Evolutionary conservation across 2,797 vertebrate species (phyloP).

Genomic region (Lerista edwardsae): DNA sequence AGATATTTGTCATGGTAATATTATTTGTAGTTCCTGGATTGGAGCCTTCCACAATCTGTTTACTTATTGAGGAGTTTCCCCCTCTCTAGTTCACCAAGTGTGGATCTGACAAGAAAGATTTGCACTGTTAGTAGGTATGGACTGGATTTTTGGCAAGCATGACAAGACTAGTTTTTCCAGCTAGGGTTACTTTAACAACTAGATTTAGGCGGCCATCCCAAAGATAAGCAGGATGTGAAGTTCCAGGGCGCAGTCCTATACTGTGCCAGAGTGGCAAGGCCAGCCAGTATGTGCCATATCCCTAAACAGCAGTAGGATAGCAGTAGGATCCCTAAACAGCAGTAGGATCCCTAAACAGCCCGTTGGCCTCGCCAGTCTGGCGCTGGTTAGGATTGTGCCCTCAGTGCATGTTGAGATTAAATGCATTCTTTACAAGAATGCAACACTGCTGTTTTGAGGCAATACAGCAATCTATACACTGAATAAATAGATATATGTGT

Average conservation of each 20-base stretch:
- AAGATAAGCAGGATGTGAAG: background rate
- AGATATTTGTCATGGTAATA: constrained; percentile 63
- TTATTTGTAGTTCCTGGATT: constrained; percentile 47
- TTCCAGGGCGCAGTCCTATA: too few species aligned
- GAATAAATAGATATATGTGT: background rate
- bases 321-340: too few species aligned
- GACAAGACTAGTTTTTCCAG: background rate
- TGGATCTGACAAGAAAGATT: constrained; percentile 20
- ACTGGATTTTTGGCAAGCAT: background rate
- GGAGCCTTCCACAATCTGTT: constrained; percentile 40
- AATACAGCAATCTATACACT: background rate
- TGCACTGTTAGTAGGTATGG: background rate
- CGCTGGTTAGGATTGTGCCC: too few species aligned
- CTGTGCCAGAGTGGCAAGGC: too few species aligned
- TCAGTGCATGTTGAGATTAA: too few species aligned
- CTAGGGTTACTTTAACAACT: background rate
- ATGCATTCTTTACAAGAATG: too few species aligned
- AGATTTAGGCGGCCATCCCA: background rate
- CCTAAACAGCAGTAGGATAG: too few species aligned
- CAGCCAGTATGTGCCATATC: too few species aligned
- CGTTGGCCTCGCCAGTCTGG: too few species aligned
- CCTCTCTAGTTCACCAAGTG: constrained; percentile 17
- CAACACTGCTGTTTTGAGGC: too few species aligned
- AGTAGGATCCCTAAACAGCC: too few species aligned
- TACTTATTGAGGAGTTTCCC: background rate